phyloP scores from a whole-genome alignment of 2,797 vertebrate genomes.

The Squalus acanthias region DNA sequence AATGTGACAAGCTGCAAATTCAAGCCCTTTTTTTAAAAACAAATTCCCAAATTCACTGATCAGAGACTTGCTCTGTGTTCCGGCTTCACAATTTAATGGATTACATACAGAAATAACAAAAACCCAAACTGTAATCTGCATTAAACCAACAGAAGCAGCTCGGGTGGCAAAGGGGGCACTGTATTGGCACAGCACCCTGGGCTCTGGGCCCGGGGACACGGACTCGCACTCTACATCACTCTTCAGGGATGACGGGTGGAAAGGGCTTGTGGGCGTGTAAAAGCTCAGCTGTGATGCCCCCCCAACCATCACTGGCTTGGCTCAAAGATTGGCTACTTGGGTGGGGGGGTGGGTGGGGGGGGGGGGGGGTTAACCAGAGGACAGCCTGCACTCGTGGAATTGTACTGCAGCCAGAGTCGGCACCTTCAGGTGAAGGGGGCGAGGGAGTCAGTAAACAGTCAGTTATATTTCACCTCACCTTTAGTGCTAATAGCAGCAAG shows the following conservation, averaged over 20 bases:
- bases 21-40: not conserved
- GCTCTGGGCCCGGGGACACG: too few species aligned
- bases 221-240: not conserved
- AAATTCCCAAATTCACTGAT: not conserved
- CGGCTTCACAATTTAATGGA: not conserved
- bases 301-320: not conserved
- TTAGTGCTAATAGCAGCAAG: constrained; percentile 82
- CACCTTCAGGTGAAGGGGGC: not conserved
- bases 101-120: not conserved
- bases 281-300: too few species aligned
- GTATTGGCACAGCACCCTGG: not conserved
- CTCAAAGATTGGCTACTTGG: not conserved
- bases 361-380: too few species aligned
- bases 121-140: not conserved
- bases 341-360: fast-evolving
- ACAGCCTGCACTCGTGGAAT: too few species aligned
- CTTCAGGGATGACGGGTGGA: not conserved
- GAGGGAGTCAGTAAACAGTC: not conserved
- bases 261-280: not conserved
- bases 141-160: not conserved
- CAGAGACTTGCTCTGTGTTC: not conserved
- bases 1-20: not conserved
- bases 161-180: not conserved
- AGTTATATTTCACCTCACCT: constrained; percentile 57
- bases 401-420: too few species aligned